These are phyloP conservation scores for Cephus pulcher DNA, from an alignment of 2,888 invertebrate genomes.

Conservation along the genomic window DNA sequence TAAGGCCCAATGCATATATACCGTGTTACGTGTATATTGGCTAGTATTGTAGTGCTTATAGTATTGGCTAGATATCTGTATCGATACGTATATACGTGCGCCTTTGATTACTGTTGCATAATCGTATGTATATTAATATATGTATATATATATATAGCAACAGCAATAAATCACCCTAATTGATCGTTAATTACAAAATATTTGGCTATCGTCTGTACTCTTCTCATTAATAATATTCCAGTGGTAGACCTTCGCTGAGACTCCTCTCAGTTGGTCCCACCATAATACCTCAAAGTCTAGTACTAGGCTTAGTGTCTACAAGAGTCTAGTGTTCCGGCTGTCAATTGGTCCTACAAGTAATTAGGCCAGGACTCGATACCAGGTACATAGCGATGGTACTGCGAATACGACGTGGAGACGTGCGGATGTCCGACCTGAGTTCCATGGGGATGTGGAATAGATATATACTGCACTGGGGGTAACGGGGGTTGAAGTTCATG, in stretches of 20 bases:
- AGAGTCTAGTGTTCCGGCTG: neutral
- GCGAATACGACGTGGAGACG: constrained; percentile 51
- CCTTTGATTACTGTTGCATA: neutral
- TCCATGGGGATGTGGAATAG: constrained; percentile 46
- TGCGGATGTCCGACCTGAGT: constrained; percentile 65
- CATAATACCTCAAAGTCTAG: neutral
- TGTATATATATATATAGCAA: constrained; percentile 5
- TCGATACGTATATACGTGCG: neutral
- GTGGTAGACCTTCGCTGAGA: neutral
- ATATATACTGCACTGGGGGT: constrained; percentile 58
- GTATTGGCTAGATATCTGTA: neutral
- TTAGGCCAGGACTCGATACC: constrained; percentile 54
- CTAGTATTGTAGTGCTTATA: neutral
- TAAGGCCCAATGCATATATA: neutral
- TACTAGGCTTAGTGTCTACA: neutral
- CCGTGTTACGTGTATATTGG: neutral
- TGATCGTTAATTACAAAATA: constrained; percentile 42
- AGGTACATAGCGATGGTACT: constrained; percentile 64
- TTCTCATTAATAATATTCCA: neutral
- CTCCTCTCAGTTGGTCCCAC: neutral
- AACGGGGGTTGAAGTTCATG: constrained; percentile 64
- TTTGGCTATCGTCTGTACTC: constrained; percentile 42
- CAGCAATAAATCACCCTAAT: constrained; percentile 33
- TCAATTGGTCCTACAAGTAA: constrained; percentile 23
- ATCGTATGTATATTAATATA: neutral